A percentile compares a stretch with the other conserved stretches of the same genome.
Evolutionary conservation across 2,113 vertebrate species (phyloP).

Genomic region (Leucoraja erinaceus): DNA sequence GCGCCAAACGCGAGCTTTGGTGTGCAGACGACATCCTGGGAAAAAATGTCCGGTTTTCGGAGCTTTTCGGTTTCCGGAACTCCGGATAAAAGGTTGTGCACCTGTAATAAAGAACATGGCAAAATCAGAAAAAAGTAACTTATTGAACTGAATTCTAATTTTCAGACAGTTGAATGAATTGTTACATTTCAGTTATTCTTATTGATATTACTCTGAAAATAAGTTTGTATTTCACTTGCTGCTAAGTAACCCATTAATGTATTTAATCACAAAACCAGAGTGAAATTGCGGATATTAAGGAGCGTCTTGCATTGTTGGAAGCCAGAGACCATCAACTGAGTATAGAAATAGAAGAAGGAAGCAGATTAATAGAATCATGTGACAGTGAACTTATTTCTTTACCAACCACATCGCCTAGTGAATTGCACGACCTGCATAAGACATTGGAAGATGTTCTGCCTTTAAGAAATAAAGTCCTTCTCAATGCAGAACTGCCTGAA

Average conservation of each 20-base stretch:
- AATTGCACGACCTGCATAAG: slow-evolving; percentile 62
- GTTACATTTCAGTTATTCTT: neutral
- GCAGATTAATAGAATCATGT: slow-evolving; percentile 52
- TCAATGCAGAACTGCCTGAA: slow-evolving; percentile 56
- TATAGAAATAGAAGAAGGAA: slow-evolving; percentile 63
- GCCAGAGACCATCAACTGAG: slow-evolving; percentile 59
- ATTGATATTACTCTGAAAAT: neutral
- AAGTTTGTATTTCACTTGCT: neutral
- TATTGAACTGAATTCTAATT: neutral
- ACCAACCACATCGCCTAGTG: slow-evolving; percentile 53
- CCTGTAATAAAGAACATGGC: neutral
- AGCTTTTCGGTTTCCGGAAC: too few species aligned
- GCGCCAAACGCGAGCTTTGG: too few species aligned
- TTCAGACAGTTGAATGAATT: neutral
- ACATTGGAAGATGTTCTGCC: slow-evolving; percentile 63
- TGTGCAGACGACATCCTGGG: too few species aligned
- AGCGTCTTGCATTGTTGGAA: slow-evolving; percentile 59
- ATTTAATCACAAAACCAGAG: slow-evolving; percentile 53
- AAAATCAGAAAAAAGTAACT: neutral
- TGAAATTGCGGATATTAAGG: slow-evolving; percentile 68
- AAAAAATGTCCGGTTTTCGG: too few species aligned
- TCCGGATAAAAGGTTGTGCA: too few species aligned
- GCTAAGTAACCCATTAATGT: neutral
- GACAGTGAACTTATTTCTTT: slow-evolving; percentile 59
- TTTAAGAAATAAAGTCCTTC: slow-evolving; percentile 55